Evolutionary conservation across 2,888 invertebrate species (phyloP), one percentile per base, ranked within the genome.

Genomic region (Drosophila conformis): DNA sequence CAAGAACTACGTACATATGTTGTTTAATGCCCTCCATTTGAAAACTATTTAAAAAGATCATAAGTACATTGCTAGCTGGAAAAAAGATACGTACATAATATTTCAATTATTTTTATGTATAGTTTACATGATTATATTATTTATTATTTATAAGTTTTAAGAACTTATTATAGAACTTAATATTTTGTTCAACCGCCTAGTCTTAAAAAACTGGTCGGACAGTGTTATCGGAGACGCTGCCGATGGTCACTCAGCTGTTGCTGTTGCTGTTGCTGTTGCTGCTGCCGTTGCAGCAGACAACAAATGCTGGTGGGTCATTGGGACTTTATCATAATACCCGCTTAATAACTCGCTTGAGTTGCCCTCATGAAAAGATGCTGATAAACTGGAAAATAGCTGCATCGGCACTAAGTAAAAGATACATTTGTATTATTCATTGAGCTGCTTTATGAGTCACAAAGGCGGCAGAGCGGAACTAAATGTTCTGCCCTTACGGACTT

Each of bases 361-460:
- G 69, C 90, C 90, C 88, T 86, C 85, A 89, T 77, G 29, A 57
- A 65, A 46, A 36, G 58, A 49, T 48, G 56, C 54, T 68, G 82
- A 82, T 82, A 88, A 85, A 52, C 69, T 54, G 42, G 2, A 70
- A 51, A 67, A 65, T 67, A 64, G 31, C 76, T 65, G 42, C 58
- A 71, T 51, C 68, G 51, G 48, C 36, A 60, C 52, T 40, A 53
- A 57, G 36, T 42, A 56, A 51, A 61, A 62, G 61, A 80, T 80
- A 60, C 68, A 77, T 59, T 77, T 80, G 61, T 72, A 48, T 71
- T 62, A 49, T 51, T 48, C 42, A 59, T 46, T 40, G 18, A 27
- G n/a, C 18, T 40, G 46, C 48, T 21, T 33, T 33, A 54, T 77
- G 79, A 80, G 46, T 80, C 78, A 78, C 67, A 72, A 68, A 65